phyloP scores from a whole-genome alignment of 1,140 invertebrate genomes.

The Ceratitis capitata region DNA sequence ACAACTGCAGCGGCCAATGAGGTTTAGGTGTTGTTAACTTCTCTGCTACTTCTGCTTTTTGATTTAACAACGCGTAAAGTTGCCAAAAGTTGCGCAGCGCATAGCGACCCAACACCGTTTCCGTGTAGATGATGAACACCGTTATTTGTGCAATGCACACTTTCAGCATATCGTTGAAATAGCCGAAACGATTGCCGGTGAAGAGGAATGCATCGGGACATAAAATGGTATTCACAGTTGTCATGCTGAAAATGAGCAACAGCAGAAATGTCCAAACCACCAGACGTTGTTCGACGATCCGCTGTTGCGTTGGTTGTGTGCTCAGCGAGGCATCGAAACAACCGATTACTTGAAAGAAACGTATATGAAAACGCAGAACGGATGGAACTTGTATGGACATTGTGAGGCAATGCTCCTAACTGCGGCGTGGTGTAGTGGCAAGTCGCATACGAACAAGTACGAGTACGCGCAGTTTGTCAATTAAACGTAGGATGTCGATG shows the following conservation, averaged over 20 bases:
- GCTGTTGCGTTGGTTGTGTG: neutral
- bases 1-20: neutral
- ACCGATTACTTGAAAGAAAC: slow-evolving; percentile 54
- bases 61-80: slow-evolving; percentile 48
- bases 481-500: neutral
- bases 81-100: slow-evolving; percentile 51
- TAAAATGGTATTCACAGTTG: slow-evolving; percentile 40
- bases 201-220: slow-evolving; percentile 49
- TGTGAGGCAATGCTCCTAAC: neutral
- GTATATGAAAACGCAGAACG: slow-evolving; percentile 29
- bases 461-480: no score
- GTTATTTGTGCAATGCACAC: slow-evolving; percentile 50
- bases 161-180: slow-evolving; percentile 53
- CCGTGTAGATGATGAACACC: slow-evolving; percentile 50
- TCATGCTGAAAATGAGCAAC: slow-evolving; percentile 19
- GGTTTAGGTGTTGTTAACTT: no score
- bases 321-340: neutral
- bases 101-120: slow-evolving; percentile 45
- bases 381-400: neutral
- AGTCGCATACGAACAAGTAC: no score
- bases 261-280: neutral
- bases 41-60: neutral
- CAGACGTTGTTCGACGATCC: neutral
- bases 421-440: neutral
- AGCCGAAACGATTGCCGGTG: slow-evolving; percentile 49